These are phyloP conservation scores for Chascanopsetta lugubris DNA, from an alignment of 2,113 vertebrate genomes.

Conservation along the genomic window DNA sequence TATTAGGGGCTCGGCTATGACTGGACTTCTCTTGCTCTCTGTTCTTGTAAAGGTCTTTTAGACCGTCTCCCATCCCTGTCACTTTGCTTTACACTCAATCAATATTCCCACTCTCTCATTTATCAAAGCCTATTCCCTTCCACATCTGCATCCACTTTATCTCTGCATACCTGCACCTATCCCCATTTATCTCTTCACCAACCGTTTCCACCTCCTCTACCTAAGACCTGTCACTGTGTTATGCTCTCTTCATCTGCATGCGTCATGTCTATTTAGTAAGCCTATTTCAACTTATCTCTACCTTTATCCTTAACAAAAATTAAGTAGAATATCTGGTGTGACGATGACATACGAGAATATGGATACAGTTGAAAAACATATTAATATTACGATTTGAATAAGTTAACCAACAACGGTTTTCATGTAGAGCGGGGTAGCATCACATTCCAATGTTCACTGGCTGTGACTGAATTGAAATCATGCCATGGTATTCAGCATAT, in stretches of 20 bases:
- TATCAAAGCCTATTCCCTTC: slow-evolving; percentile 56
- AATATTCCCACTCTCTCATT: slow-evolving; percentile 59
- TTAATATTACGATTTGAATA: neutral
- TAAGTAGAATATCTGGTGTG: neutral
- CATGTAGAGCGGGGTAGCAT: neutral
- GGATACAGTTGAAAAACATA: neutral
- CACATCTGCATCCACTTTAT: slow-evolving; percentile 69
- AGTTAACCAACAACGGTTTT: neutral
- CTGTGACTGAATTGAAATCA: slow-evolving; percentile 35
- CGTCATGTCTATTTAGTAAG: slow-evolving; percentile 10
- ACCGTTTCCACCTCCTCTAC: slow-evolving; percentile 44
- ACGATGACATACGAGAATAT: neutral
- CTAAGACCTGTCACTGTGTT: slow-evolving; percentile 35
- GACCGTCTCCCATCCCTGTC: slow-evolving; percentile 70
- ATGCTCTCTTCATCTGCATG: slow-evolving; percentile 31
- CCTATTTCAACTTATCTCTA: slow-evolving; percentile 3
- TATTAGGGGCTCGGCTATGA: slow-evolving; percentile 85
- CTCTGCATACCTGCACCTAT: slow-evolving; percentile 44
- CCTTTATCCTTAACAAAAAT: no score
- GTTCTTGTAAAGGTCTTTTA: slow-evolving; percentile 54
- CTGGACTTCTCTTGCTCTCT: slow-evolving; percentile 76
- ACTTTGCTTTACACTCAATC: slow-evolving; percentile 61
- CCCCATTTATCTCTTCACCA: slow-evolving; percentile 54
- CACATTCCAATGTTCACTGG: neutral
- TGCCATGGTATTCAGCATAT: slow-evolving; percentile 29